Percentiles rank a stretch among this genome's conserved stretches.
Conservation (phyloP, 2,113 vertebrate genomes). For the Amazona vittata region DNA sequence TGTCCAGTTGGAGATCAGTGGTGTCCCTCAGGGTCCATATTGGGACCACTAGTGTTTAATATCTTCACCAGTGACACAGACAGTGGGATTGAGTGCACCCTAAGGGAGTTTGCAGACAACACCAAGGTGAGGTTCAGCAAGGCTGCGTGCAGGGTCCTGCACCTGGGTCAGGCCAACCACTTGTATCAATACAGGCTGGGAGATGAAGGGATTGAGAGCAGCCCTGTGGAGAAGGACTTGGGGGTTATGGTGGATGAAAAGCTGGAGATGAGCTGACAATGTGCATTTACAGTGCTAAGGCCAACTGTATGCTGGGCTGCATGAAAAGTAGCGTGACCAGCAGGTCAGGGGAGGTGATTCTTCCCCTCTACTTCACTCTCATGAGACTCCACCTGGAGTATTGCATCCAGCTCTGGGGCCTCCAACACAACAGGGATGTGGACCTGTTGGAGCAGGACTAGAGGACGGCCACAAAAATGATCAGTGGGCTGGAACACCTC, state of each 20-base stretch:
- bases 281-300: background rate
- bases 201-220: background rate
- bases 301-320: background rate
- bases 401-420: background rate
- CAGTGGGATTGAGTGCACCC: background rate
- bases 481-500: background rate
- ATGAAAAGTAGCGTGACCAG: background rate
- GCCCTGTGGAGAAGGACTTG: background rate
- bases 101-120: background rate
- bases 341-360: background rate
- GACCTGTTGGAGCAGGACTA: background rate
- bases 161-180: background rate
- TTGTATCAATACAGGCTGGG: background rate
- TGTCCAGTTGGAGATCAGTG: background rate
- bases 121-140: background rate
- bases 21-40: fast-evolving
- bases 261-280: background rate
- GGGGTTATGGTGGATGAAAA: background rate
- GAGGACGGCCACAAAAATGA: background rate
- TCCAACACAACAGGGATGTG: background rate
- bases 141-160: background rate
- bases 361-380: background rate
- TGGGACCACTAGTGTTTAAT: background rate
- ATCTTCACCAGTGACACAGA: background rate
- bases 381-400: background rate